Base-by-base conservation (phyloP, 2,113 vertebrate species). In the Heteronetta atricapilla region DNA sequence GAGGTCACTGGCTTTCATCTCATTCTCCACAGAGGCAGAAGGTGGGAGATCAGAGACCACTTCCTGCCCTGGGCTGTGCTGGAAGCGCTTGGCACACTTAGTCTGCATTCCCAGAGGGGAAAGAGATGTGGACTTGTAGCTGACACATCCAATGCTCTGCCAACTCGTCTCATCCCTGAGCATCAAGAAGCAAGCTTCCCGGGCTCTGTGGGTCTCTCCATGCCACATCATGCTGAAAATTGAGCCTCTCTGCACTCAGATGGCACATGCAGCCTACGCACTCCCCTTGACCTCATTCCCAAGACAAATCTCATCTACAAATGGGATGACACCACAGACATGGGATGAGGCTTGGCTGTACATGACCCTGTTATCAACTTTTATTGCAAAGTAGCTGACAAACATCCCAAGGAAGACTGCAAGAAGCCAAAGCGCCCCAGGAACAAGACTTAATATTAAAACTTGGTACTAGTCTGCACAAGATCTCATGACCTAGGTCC, bases 181-280 rank as follows among this genome's bases (percentile, higher is more conserved):
- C 17, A 18, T 20, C 31, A 70, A 46, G 75, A 20, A 56, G 28
- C 0, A 13, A n/a, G 10, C 7, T 21, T 88, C 34, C 44, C 42
- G 42, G 20, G 33, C 20, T 67, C 22, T 13, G 2, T 13, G 31
- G 12, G 46, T n/a, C 18, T 14, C 36, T n/a, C 63, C 50, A 29
- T 31, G 40, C 13, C 13, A 15, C 18, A 29, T 42, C 46, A 22
- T 13, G 25, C 19, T 42, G 81, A 60, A 58, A 36, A 64, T 21
- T 20, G 40, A 90, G 5, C 18, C 28, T 46, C 16, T 15, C 19
- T 38, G 19, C 23, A 13, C 0, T 3, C 52, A 75, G n/a, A n/a
- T 2, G 3, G 21, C 3, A 1, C 8, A 3, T 18, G 31, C 36
- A 86, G 16, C 36, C 44, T 10, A 20, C 4, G 3, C 2, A 4